Evolutionary conservation across 2,888 invertebrate species (phyloP), one percentile per base, ranked within the genome.

Genomic region (Phortica magna): DNA sequence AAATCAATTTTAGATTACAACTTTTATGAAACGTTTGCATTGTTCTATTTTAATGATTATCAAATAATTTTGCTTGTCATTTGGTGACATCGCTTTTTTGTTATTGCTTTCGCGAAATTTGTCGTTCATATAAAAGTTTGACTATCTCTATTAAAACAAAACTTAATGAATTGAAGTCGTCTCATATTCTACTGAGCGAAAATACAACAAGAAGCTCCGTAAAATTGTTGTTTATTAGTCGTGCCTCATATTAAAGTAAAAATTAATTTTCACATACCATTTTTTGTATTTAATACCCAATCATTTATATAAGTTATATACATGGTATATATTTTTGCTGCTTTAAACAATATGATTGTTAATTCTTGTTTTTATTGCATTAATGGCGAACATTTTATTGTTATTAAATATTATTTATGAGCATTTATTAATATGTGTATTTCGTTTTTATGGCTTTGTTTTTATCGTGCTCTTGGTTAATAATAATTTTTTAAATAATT

Each of bases 401-500:
- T 14, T 41, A 65, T 41, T 71, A 55, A 71, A 53, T 71, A 55
- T 71, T 71, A 71, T 71, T 71, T 71, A 55, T 71, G 55, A 10
- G 70, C 53, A 71, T 53, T 55, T 71, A 55, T 71, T 53, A 31
- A 39, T 71, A 71, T 31, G 6, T 71, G 53, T 71, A n/a, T 41
- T 70, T 70, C 42, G 41, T 68, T 43, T 53, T 70, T 48, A 9
- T 71, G 22, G 31, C 31, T 65, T 31, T 17, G 31, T 7, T 71
- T 71, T 71, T 55, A 71, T 71, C n/a, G n/a, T 19, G 39, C 39
- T 71, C 9, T n/a, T 41, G 53, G 12, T 42, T 9, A 53, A 31
- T 71, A 71, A 71, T 55, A 41, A 67, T 42, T 53, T 71, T 43
- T 71, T 31, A 31, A 48, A 55, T 71, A 71, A 71, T 55, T 71